Base-by-base conservation (phyloP, 2,888 invertebrate genomes). In the Rhagonycha fulva region DNA sequence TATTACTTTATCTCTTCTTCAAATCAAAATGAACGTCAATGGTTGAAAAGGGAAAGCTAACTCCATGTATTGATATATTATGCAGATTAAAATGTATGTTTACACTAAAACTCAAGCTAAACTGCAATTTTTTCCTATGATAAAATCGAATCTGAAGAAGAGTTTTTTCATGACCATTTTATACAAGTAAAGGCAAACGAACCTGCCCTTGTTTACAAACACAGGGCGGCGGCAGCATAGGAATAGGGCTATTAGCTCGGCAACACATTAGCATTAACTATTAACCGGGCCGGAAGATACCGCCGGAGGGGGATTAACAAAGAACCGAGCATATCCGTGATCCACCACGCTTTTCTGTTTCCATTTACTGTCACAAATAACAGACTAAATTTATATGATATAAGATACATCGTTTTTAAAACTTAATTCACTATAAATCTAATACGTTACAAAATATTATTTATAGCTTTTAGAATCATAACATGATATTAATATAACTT, bases 201-300 rank as follows among this genome's bases (percentile, higher is more conserved):
- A 70, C 68, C 70, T 76, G 75, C 79, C 77, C 80, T 82, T 84
- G 81, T 83, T 83, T 83, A 84, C 83, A 82, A 81, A 82, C 82
- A 81, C 79, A 82, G 80, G 80, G 82, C 80, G 80, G 80, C 80
- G 80, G 81, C 79, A 82, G 80, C 83, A 82, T 83, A 83, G 83
- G 81, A 83, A 84, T 83, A 81, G 82, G 81, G 82, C 83, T 84
- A 83, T 83, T 84, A 84, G 82, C 82, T 79, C 77, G 80, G 79
- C 77, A 81, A 78, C 81, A 82, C 83, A 83, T 84, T 83, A 83
- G 80, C 84, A 83, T 84, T 83, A 84, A 84, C 83, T 84, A 84
- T 84, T 84, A 84, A 84, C 82, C 82, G 79, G 80, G 79, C 81
- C 84, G 84, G 83, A 83, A 84, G 83, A 81, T 81, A 81, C 81